A percentile compares a stretch with the other conserved stretches of the same genome.
Conservation (phyloP, 2,113 vertebrate genomes). For the Otis tarda region DNA sequence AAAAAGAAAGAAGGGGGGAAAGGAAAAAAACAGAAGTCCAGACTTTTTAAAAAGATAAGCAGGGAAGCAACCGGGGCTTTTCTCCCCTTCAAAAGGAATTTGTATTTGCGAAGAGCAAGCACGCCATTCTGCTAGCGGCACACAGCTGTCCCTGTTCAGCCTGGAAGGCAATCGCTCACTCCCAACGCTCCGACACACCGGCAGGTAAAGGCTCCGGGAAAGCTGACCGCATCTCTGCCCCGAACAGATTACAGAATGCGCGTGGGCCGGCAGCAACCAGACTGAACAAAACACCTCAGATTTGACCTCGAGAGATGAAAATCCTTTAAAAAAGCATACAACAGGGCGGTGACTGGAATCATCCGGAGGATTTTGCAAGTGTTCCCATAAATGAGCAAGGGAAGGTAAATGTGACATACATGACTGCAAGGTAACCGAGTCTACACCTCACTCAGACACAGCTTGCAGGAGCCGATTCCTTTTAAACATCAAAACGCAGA, state of each 20-base stretch:
- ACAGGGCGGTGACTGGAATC: neutral
- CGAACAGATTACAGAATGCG: neutral
- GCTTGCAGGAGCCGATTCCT: neutral
- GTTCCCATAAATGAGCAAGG: neutral
- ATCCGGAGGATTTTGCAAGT: neutral
- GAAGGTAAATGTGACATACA: neutral
- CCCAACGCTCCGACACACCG: neutral
- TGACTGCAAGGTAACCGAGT: neutral
- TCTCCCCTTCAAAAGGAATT: neutral
- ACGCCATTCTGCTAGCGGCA: neutral
- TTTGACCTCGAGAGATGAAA: neutral
- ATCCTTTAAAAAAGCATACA: neutral
- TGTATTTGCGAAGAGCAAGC: neutral
- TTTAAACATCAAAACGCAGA: neutral
- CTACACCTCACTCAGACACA: neutral
- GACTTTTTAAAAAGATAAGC: neutral
- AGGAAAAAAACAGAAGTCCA: neutral
- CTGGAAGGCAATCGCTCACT: neutral
- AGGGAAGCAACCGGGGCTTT: neutral
- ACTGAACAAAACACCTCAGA: neutral
- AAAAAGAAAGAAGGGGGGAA: neutral
- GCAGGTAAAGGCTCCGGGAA: neutral
- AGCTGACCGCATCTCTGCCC: neutral
- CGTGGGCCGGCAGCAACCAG: neutral
- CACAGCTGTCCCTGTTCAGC: neutral